Evolutionary conservation across 2,113 vertebrate species (phyloP), one percentile per base, ranked within the genome.

Genomic region (Sylvietta virens): DNA sequence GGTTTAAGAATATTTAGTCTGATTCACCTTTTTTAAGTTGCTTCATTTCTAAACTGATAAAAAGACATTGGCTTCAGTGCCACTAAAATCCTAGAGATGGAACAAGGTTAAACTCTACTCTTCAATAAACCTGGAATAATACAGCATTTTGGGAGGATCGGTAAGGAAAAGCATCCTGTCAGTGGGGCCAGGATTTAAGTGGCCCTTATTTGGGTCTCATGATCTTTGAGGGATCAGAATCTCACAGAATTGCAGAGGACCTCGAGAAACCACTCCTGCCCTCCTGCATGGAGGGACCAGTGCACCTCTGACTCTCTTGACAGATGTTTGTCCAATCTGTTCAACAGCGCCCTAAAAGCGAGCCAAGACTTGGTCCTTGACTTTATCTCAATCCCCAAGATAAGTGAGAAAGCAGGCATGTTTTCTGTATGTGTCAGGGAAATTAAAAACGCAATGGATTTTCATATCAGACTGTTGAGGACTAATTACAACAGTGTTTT

Each of bases 401-500:
- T 48, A 93, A 94, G 42, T n/a, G 88, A 97, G 86, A 97, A 97
- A 96, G 95, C 87, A 94, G 92, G 88, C 94, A 57, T 93, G 96
- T 94, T 98, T 96, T 95, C 91, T 89, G n/a, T 92, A 54, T 50
- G 91, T 94, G 95, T 97, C 96, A 97, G 91, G 94, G 89, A 97
- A 97, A 97, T 97, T 97, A 95, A 97, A 97, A 95, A 88, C 4
- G 3, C 92, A 2, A 95, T 95, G 97, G 96, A 94, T 97, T 98
- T 97, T 98, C 93, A 73, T 97, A 96, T 98, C 97, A 96, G 93
- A 96, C 78, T 95, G 94, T 92, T 92, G 92, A 98, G 96, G 94
- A 97, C 97, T 98, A 98, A 98, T 98, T 98, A 98, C 91, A 91
- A 62, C 90, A 92, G 92, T 87, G 96, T 95, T 98, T 98, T 97